phyloP scores from a whole-genome alignment of 2,888 invertebrate genomes.

The Escarpia spicata region DNA sequence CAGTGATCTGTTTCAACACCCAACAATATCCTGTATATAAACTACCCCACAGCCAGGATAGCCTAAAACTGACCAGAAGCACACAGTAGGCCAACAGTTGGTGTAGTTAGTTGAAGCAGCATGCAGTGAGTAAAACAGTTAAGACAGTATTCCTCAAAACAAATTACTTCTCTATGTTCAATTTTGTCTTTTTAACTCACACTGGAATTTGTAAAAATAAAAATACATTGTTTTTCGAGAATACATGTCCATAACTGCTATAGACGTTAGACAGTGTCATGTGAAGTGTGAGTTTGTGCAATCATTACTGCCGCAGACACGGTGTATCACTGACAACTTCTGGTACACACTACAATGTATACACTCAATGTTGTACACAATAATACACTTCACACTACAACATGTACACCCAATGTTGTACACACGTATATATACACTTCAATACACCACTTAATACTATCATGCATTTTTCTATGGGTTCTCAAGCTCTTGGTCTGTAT shows the following conservation, averaged over 20 bases:
- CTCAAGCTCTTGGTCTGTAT: neutral
- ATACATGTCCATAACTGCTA: neutral
- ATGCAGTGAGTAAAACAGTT: neutral
- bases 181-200: neutral
- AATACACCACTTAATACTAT: neutral
- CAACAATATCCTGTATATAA: neutral
- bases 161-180: neutral
- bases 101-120: neutral
- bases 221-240: neutral
- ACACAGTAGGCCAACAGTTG: neutral
- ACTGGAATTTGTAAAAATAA: neutral
- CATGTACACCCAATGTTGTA: neutral
- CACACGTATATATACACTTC: no score
- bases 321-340: no score
- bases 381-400: neutral
- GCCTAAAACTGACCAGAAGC: neutral
- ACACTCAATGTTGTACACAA: no score
- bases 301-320: no score
- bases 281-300: no score
- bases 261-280: neutral
- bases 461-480: neutral
- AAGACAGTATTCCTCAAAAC: neutral
- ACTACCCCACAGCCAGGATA: neutral
- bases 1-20: no score
- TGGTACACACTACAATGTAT: no score